These are phyloP conservation scores for Musca domestica DNA, from an alignment of 1,140 invertebrate species.

Conservation along the genomic window DNA sequence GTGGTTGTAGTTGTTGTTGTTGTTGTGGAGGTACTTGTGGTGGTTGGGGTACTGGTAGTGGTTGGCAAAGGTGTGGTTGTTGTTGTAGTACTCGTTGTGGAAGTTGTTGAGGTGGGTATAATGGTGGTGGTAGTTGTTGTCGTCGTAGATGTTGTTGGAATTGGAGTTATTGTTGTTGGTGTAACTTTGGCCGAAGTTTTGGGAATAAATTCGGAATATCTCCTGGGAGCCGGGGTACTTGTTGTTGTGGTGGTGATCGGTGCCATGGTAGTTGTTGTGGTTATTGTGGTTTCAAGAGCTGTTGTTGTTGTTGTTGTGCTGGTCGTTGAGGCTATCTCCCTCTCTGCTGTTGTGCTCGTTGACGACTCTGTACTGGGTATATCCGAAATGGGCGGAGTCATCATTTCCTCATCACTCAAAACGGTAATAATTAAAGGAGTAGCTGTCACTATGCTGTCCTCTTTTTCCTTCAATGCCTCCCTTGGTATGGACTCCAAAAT, in stretches of 20 bases:
- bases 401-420: constrained; percentile 51
- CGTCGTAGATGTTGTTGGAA: constrained; percentile 26
- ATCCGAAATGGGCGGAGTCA: constrained; percentile 41
- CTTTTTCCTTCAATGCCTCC: not conserved
- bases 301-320: not conserved
- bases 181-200: no score
- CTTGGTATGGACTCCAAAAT: not conserved
- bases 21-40: not conserved
- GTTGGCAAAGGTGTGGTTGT: not conserved
- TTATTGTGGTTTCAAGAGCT: constrained; percentile 9
- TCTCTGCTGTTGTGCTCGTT: not conserved
- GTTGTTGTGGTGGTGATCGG: constrained; percentile 31
- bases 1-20: not conserved
- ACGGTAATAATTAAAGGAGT: constrained; percentile 54
- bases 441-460: constrained; percentile 34
- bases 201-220: no score
- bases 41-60: not conserved
- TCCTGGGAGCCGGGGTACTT: not conserved
- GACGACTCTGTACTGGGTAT: not conserved
- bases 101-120: not conserved
- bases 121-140: not conserved
- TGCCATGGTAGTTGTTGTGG: constrained; percentile 25
- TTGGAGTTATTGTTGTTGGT: constrained; percentile 20
- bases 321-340: not conserved
- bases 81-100: not conserved